A percentile compares a stretch with the other conserved stretches of the same genome.
These are phyloP conservation scores for Drosophila affinis DNA, from an alignment of 2,888 invertebrate genomes.

Conservation along the genomic window DNA sequence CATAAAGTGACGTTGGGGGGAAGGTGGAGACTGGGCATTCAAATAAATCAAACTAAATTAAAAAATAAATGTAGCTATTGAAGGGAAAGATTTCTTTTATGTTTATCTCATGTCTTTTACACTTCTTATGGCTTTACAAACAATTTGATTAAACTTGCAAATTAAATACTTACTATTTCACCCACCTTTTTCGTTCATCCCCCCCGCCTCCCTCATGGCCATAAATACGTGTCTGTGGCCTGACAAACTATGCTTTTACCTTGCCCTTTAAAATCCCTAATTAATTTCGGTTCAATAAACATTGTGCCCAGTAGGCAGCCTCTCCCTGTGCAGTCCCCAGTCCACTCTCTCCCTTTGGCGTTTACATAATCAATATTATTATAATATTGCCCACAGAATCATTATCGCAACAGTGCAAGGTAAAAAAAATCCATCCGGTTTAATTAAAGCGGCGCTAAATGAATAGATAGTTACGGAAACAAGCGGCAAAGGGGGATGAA, in stretches of 20 bases:
- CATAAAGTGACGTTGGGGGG: not conserved
- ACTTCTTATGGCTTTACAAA: not conserved
- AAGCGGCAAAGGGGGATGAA: too few species aligned
- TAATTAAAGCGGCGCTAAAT: constrained; percentile 60
- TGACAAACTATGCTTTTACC: constrained; percentile 41
- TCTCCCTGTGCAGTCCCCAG: not conserved
- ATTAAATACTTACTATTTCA: not conserved
- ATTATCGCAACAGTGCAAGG: constrained; percentile 38
- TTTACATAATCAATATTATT: constrained; percentile 49
- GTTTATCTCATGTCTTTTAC: not conserved
- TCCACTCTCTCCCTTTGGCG: constrained; percentile 1
- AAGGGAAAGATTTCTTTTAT: not conserved
- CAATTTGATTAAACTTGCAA: not conserved
- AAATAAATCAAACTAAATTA: not conserved
- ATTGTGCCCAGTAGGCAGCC: constrained; percentile 4
- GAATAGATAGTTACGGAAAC: constrained; percentile 37
- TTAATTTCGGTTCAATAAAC: constrained; percentile 41
- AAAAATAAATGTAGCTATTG: not conserved
- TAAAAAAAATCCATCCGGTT: constrained; percentile 36
- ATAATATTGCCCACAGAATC: constrained; percentile 44
- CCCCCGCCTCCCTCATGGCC: not conserved
- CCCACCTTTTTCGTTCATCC: not conserved
- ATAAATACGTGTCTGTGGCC: constrained; percentile 4
- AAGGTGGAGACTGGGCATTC: not conserved
- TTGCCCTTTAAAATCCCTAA: constrained; percentile 36